Evolutionary conservation across 2,113 vertebrate species (phyloP).

Genomic region (Cettia cetti): DNA sequence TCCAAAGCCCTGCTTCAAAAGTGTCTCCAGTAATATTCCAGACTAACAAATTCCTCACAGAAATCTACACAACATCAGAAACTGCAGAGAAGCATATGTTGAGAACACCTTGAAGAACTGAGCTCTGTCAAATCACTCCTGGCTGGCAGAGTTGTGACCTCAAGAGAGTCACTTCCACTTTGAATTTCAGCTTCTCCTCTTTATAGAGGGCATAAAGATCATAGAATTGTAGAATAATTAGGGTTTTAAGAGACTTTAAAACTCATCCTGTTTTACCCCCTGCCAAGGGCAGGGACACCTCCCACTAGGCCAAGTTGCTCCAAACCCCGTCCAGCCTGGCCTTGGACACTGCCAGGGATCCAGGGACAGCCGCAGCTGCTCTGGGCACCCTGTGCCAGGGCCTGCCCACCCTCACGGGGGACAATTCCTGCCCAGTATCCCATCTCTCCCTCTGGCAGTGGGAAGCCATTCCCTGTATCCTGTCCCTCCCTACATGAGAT

Average conservation of each 20-base stretch:
- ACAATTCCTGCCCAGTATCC: not conserved
- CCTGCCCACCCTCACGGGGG: rapidly evolving
- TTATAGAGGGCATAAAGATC: not conserved
- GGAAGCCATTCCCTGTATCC: not conserved
- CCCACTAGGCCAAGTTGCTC: rapidly evolving
- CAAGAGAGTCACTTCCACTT: not conserved
- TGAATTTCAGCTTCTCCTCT: not conserved
- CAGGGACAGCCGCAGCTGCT: not conserved
- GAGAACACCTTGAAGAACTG: not conserved
- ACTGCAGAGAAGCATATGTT: not conserved
- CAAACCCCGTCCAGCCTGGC: rapidly evolving
- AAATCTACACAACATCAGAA: not conserved
- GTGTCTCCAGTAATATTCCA: not conserved
- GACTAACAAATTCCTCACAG: not conserved
- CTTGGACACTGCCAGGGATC: not conserved
- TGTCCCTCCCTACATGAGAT: not conserved
- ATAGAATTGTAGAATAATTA: not conserved
- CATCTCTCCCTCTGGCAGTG: rapidly evolving
- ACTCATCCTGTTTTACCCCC: rapidly evolving
- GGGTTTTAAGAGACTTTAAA: not conserved
- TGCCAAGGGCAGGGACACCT: not conserved
- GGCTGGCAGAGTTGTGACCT: not conserved
- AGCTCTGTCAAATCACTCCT: not conserved
- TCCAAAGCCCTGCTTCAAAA: not conserved
- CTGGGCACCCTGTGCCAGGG: not conserved